Evolutionary conservation across 2,888 invertebrate genomes (phyloP).

Genomic region (Lepetodrilus schrolli): DNA sequence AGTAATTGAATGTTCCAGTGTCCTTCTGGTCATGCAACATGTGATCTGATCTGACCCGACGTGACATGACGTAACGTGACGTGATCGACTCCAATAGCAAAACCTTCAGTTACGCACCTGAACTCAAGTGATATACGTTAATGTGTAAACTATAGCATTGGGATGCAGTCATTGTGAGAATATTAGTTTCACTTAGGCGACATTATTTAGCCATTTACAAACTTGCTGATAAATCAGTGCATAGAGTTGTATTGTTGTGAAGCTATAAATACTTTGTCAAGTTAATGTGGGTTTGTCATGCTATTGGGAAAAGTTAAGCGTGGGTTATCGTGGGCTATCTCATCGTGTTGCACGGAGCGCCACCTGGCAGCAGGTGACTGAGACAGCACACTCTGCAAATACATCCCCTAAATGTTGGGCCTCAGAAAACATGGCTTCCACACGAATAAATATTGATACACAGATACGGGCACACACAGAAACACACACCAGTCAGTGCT

Average conservation of each 20-base stretch:
- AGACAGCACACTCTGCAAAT: constrained; percentile 16
- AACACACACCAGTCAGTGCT: background rate
- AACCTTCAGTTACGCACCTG: too few relatives aligned
- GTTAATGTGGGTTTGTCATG: background rate
- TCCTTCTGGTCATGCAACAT: background rate
- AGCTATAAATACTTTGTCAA: constrained; percentile 3
- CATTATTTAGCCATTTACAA: background rate
- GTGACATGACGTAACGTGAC: background rate
- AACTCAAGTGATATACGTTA: too few relatives aligned
- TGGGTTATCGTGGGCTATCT: background rate
- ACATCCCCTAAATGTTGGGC: background rate
- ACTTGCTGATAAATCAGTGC: background rate
- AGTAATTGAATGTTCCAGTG: background rate
- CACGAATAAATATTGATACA: background rate
- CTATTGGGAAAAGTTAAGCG: background rate
- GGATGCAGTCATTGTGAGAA: too few relatives aligned
- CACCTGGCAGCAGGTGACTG: background rate
- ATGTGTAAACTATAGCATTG: too few relatives aligned
- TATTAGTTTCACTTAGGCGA: constrained; percentile 1
- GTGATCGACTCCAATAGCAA: too few relatives aligned
- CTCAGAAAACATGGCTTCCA: background rate
- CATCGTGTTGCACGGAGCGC: background rate
- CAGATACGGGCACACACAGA: background rate
- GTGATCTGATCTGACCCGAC: background rate
- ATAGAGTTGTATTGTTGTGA: background rate